Base-by-base conservation (phyloP, 2,113 vertebrate species). In the Noturus placidus region DNA sequence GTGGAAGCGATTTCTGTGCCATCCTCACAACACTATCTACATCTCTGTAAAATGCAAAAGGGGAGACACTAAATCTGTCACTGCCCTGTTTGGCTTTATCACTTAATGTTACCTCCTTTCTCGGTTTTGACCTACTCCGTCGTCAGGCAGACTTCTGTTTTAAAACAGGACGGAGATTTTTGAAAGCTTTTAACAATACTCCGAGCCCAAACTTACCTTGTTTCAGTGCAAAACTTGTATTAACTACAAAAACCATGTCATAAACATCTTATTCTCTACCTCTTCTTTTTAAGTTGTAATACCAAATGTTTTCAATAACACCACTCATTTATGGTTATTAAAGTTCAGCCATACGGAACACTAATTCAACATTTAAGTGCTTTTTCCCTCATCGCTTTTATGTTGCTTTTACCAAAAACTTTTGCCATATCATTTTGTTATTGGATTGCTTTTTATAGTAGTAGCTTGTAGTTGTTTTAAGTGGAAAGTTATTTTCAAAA, bases 201-300 rank as follows among this genome's bases (percentile, higher is more conserved):
- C 50, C 5, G 15, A 88, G 57, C n/a, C n/a, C 27, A 77, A 83
- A 35, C 30, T 46, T 20, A 70, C 65, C 33, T 82, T 82, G 27
- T 82, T 81, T 81, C 20, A 42, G 2, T 27, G 79, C 11, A 61
- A 82, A 82, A 61, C 56, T 61, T 42, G 46, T 27, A 54, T 78
- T 57, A 57, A 38, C 56, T 83, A 54, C 65, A 17, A 59, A 56
- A 56, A n/a, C 35, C 8, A 86, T 30, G 11, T 78, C 15, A 5
- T 57, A 79, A 54, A 38, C 35, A 54, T 86, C 86, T 72, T 86
- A 17, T 86, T 10, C 38, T 81, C 87, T 88, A 90, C 89, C 89
- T 90, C 89, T 86, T 90, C 89, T 86, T 78, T 77, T 46, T 69
- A 78, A 83, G 61, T 88, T 72, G 57, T 78, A 61, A 77, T 82